Conservation (phyloP, 2,888 invertebrate species). For the Ephialtes manifestator region DNA sequence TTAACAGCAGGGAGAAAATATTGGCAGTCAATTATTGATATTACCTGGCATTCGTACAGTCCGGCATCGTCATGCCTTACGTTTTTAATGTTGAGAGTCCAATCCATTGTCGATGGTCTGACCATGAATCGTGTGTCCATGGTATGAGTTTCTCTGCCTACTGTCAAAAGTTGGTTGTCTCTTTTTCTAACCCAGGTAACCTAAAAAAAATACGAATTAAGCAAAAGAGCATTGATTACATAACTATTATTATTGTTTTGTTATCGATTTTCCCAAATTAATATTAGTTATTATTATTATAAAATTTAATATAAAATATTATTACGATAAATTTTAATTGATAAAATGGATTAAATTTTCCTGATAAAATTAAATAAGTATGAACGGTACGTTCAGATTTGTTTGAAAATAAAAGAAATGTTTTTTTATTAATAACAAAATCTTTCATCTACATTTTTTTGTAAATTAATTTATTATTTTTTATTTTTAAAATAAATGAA, state of each 20-base stretch:
- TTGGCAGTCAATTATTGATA: too few relatives aligned
- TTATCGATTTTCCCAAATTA: neutral
- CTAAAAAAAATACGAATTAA: constrained; percentile 56
- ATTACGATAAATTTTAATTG: too few relatives aligned
- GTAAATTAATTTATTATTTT: too few relatives aligned
- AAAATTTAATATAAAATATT: too few relatives aligned
- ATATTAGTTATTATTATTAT: neutral
- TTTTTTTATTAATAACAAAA: too few relatives aligned
- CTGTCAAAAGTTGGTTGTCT: constrained; percentile 77
- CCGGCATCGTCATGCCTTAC: constrained; percentile 85
- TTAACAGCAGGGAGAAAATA: too few relatives aligned
- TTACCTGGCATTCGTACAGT: constrained; percentile 86
- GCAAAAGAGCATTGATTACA: neutral
- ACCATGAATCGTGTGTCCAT: constrained; percentile 77
- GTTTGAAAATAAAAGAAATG: too few relatives aligned
- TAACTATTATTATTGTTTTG: neutral
- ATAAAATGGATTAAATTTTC: too few relatives aligned
- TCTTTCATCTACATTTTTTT: too few relatives aligned
- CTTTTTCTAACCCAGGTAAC: constrained; percentile 79
- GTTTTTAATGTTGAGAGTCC: constrained; percentile 85
- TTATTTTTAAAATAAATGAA: too few relatives aligned
- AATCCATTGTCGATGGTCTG: constrained; percentile 78
- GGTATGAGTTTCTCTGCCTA: constrained; percentile 76
- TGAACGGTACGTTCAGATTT: too few relatives aligned
- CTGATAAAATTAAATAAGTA: too few relatives aligned